Evolutionary conservation across 2,888 invertebrate genomes (phyloP), one percentile per base, ranked within the genome.

Genomic region (Alentia gelatinosa): DNA sequence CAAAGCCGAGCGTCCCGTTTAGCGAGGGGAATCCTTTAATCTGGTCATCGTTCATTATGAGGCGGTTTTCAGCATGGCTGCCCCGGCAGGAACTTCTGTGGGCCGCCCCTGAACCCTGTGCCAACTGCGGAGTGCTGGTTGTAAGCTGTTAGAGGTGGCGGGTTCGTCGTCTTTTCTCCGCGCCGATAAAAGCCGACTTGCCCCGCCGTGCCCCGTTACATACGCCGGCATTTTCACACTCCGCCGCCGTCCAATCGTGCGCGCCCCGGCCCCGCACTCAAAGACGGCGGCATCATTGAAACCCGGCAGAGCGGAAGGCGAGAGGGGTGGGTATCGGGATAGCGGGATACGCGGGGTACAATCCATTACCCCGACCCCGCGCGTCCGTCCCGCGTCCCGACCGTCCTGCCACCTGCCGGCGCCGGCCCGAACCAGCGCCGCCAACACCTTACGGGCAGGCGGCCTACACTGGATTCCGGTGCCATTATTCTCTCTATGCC

Each of bases 1-100:
- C 79, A 79, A 39, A 68, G 68, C 26, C 12, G 37, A 35, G 39
- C 35, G 0, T 39, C 37, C 7, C 37, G n/a, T 74, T 74, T 33
- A 33, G 30, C 74, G n/a, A 35, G 35, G 15, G 12, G 37, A 79
- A 79, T 79, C 79, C 79, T 79, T 79, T 79, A 79, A 79, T 79
- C 79, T 79, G n/a, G n/a, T 5, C 35, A 12, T 26, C 19, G 12
- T 5, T 1, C 39, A 37, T 79, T 79, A 39, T 79, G 79, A 1
- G 37, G 1, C 79, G 5, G 26, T 79, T 79, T 79, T 79, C 79
- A 35, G 37, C 37, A 1, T 79, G 79, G n/a, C 23, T 79, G 39
- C 23, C 0, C 39, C 23, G 0, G 5, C n/a, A 23, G 79, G 39
- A 35, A 79, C 37, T 39, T 37, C 79, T 79, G 19, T 79, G 39